These are phyloP conservation scores for Leucoraja erinaceus DNA, from an alignment of 2,113 vertebrate species.

Conservation along the genomic window DNA sequence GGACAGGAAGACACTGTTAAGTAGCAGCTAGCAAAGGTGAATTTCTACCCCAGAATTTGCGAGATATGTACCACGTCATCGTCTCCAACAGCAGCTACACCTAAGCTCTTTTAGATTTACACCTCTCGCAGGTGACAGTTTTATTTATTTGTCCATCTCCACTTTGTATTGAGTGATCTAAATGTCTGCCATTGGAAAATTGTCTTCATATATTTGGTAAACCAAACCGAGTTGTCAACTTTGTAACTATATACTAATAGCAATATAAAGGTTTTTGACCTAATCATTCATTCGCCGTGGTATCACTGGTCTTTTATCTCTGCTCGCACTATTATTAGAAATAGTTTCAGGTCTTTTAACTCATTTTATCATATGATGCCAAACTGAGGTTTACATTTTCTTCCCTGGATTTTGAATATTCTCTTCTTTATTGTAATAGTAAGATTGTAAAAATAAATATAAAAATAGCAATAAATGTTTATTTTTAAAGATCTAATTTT, in stretches of 20 bases:
- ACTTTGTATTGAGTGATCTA: conserved; percentile 66
- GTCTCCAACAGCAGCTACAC: conserved; percentile 45
- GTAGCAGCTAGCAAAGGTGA: conserved; percentile 31
- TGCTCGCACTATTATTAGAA: conserved; percentile 71
- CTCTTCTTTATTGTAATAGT: conserved; percentile 57
- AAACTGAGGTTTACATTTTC: conserved; percentile 98
- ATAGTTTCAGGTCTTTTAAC: conserved; percentile 77
- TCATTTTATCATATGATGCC: conserved; percentile 87
- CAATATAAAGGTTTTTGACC: conserved; percentile 83
- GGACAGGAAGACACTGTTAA: conserved; percentile 56
- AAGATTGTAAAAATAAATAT: conserved; percentile 69
- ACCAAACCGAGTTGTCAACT: conserved; percentile 66
- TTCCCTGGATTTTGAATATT: conserved; percentile 89
- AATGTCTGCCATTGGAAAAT: conserved; percentile 63
- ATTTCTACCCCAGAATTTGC: no score
- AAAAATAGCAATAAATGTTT: conserved; percentile 99
- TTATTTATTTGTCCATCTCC: conserved; percentile 67
- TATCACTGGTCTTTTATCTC: conserved; percentile 65
- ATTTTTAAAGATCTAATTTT: conserved; percentile 91
- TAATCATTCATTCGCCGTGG: conserved; percentile 72
- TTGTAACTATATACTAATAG: conserved; percentile 79
- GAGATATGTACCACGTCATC: conserved; percentile 47
- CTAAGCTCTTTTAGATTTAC: conserved; percentile 51
- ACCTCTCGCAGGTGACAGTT: conserved; percentile 57
- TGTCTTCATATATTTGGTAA: conserved; percentile 53